Percentiles rank a stretch among this genome's conserved stretches.
phyloP scores from a whole-genome alignment of 2,113 vertebrate species.

The Ploceus nigricollis region DNA sequence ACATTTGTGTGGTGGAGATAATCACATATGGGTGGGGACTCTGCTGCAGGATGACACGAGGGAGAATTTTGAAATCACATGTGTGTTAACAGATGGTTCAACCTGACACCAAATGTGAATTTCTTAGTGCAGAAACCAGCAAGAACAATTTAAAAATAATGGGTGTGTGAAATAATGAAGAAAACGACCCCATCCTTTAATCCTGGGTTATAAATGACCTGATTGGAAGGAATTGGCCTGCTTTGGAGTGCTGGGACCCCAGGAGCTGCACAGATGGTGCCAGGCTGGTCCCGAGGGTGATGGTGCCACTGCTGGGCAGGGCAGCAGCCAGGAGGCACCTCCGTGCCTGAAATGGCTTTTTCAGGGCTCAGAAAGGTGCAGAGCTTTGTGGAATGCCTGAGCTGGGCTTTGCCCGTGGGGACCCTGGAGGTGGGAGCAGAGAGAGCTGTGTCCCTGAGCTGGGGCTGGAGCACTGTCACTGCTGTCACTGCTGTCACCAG shows the following conservation, averaged over 20 bases:
- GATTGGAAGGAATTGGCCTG: fast-evolving
- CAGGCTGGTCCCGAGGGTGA: background rate
- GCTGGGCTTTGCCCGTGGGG: background rate
- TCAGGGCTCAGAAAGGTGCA: background rate
- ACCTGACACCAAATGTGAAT: conserved; percentile 27
- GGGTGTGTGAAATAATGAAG: background rate
- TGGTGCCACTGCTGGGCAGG: fast-evolving
- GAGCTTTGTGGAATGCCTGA: fast-evolving
- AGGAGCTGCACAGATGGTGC: background rate
- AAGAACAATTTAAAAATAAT: background rate
- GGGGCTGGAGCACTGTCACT: background rate
- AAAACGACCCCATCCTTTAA: fast-evolving
- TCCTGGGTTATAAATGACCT: background rate
- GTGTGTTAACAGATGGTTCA: conserved; percentile 40
- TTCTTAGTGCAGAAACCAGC: background rate
- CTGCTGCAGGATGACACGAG: background rate
- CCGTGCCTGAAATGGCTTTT: fast-evolving
- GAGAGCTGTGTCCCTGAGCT: fast-evolving
- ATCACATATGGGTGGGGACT: background rate
- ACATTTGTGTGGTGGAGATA: background rate
- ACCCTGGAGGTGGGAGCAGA: background rate
- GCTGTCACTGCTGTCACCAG: fast-evolving
- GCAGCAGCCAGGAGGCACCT: background rate
- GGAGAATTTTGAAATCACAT: background rate
- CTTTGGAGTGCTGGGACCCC: background rate